Evolutionary conservation across 2,888 invertebrate species (phyloP), one percentile per base, ranked within the genome.

Genomic region (Mayetiola destructor): DNA sequence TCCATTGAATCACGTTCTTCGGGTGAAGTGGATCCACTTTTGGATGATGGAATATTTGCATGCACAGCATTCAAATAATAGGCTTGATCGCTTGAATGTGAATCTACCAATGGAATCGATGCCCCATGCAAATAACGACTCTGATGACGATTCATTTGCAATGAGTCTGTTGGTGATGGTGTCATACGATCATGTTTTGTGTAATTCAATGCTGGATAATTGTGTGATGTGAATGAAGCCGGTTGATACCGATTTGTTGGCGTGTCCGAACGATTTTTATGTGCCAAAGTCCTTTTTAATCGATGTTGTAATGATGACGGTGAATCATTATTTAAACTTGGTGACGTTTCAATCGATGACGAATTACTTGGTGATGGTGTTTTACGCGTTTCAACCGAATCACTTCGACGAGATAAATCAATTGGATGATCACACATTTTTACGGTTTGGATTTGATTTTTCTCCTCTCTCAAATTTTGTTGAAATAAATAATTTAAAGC

Each of bases 341-440:
- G 69, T 0, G 71, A 70, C 21, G 62, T 64, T 55, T 66, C 66
- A 56, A 66, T 65, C 30, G 64, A 66, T 5, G 67, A 69, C n/a
- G 67, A 67, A 57, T 68, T 67, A 58, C 68, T 68, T 0, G 71
- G 72, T 0, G 73, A 71, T 1, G 71, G 69, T 0, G 72, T 70
- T 61, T 69, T 71, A 23, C 68, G 62, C 1, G 59, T 61, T 57
- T 71, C 71, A 4, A 67, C 65, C 18, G 69, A 68, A 62, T 69
- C 69, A 55, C 68, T 68, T 54, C 69, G 70, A 2, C 69, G 64
- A 1, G 73, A 73, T 16, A 73, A 64, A 62, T 73, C 73, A n/a
- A 48, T 48, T 9, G 48, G 48, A 48, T 27, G 23, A 16, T 48
- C 48, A 48, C 48, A 27, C 6, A 23, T 27, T 5, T 48, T 27